Evolutionary conservation across 2,113 vertebrate species (phyloP).

Genomic region (Ascaphus truei): DNA sequence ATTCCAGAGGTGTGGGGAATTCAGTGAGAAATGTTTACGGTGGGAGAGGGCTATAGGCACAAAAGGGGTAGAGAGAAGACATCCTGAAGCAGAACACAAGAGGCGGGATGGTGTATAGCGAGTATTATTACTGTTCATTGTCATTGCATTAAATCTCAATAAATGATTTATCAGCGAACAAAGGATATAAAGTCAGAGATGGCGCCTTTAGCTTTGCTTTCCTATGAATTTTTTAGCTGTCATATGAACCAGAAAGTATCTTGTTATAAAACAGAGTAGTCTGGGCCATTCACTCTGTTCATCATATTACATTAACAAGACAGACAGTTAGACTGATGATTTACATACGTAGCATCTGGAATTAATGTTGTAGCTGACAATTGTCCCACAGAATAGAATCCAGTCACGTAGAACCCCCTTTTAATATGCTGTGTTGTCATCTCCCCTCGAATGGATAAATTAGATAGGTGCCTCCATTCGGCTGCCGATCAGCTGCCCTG

Average conservation of each 20-base stretch:
- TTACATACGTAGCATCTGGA: conserved; percentile 32
- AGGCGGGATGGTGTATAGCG: too few species aligned
- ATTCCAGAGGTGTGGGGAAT: too few species aligned
- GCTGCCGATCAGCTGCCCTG: too few species aligned
- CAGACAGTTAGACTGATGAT: conserved; percentile 22
- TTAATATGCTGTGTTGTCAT: too few species aligned
- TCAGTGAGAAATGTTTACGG: too few species aligned
- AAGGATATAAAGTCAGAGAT: background rate
- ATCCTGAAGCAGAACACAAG: too few species aligned
- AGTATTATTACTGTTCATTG: too few species aligned
- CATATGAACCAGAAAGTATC: conserved; percentile 30
- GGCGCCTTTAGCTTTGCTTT: conserved; percentile 22
- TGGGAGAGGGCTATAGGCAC: too few species aligned
- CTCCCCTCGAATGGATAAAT: too few species aligned
- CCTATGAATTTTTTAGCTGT: conserved; percentile 32
- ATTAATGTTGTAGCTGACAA: conserved; percentile 10
- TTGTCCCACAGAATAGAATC: background rate
- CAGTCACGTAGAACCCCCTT: background rate
- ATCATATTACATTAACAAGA: conserved; percentile 34
- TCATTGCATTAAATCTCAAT: too few species aligned
- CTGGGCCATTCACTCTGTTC: conserved; percentile 6
- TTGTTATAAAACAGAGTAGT: conserved; percentile 31
- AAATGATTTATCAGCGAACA: conserved; percentile 17
- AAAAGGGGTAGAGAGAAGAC: too few species aligned
- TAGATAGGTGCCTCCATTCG: too few species aligned